Evolutionary conservation across 1,140 invertebrate genomes (phyloP).

Genomic region (Vollenhovia emeryi): DNA sequence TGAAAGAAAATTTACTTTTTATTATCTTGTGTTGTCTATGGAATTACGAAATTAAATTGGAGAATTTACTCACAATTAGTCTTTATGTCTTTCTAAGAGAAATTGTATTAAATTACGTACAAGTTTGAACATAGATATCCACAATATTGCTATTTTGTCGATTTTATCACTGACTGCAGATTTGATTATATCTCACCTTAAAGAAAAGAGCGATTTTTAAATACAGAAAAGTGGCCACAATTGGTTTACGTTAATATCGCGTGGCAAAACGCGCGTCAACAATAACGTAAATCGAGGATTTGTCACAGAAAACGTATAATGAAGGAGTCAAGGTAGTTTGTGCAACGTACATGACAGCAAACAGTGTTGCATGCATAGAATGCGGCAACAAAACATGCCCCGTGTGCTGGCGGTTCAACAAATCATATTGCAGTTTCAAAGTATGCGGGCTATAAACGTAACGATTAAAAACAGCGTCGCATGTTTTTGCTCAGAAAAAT

Average conservation of each 20-base stretch:
- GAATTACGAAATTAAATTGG: not conserved
- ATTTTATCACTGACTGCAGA: not conserved
- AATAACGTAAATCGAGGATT: not conserved
- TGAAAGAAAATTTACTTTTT: not conserved
- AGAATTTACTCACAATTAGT: not conserved
- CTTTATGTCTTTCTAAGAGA: too few species aligned
- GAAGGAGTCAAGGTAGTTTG: not conserved
- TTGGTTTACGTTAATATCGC: not conserved
- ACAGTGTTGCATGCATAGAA: conserved; percentile 7
- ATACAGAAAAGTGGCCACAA: not conserved
- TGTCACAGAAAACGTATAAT: conserved; percentile 22
- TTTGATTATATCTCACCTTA: not conserved
- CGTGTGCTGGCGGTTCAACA: not conserved
- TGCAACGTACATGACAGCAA: not conserved
- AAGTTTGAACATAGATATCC: not conserved
- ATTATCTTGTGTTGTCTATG: not conserved
- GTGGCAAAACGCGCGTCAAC: not conserved
- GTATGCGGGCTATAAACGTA: conserved; percentile 7
- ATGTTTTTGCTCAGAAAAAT: not conserved
- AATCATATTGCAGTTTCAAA: conserved; percentile 8
- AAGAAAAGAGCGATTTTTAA: not conserved
- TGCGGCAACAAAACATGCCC: not conserved
- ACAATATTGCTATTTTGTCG: not conserved
- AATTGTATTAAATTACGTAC: too few species aligned
- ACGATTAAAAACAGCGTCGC: conserved; percentile 9